Evolutionary conservation across 2,113 vertebrate species (phyloP).

Genomic region (Seriola quinqueradiata): DNA sequence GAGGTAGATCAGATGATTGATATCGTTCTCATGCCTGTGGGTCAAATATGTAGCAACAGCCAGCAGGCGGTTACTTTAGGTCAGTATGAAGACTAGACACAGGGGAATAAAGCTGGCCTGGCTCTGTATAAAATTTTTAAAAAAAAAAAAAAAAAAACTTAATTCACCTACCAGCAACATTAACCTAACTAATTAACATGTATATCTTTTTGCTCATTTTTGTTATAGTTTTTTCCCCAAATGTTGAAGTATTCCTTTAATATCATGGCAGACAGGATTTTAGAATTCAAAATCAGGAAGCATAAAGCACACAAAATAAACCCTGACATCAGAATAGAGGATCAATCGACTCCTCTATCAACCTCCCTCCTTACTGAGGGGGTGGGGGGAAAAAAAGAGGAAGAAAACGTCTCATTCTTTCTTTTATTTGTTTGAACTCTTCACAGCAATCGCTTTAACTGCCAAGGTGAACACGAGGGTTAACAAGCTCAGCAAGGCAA

Average conservation of each 20-base stretch:
- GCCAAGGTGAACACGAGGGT: constrained; percentile 74
- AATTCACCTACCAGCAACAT: neutral
- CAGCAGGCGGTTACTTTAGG: neutral
- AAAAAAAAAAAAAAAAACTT: neutral
- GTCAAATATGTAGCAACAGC: neutral
- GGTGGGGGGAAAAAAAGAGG: constrained; percentile 9
- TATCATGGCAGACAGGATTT: too few species aligned
- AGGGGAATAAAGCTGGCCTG: too few species aligned
- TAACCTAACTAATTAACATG: neutral
- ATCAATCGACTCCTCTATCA: neutral
- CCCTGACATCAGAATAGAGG: neutral
- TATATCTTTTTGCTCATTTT: neutral
- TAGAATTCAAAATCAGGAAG: neutral
- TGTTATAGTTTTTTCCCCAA: neutral
- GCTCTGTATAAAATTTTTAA: neutral
- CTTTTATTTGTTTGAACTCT: constrained; percentile 16
- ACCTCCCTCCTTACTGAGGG: neutral
- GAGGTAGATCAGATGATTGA: neutral
- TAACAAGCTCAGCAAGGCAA: constrained; percentile 86
- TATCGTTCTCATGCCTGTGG: neutral
- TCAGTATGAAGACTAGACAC: neutral
- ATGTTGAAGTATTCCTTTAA: neutral
- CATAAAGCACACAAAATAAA: neutral
- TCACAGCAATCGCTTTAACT: constrained; percentile 68
- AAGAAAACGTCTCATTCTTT: neutral